Percentiles rank a stretch among this genome's conserved stretches.
Conservation (phyloP, 2,113 vertebrate genomes). For the Sinosuthora webbiana region DNA sequence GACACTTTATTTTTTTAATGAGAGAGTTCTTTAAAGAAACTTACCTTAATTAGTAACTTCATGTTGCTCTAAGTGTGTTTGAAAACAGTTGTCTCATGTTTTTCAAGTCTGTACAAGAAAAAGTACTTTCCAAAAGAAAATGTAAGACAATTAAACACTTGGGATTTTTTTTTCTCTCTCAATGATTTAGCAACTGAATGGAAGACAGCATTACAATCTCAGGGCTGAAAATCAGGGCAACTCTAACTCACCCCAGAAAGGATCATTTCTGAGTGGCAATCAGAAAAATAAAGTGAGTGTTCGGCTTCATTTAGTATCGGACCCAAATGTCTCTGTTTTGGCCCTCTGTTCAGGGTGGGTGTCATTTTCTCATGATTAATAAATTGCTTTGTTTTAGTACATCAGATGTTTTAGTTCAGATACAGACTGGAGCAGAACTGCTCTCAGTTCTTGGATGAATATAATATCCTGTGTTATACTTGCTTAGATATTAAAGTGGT, state of each 20-base stretch:
- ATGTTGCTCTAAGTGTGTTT: not conserved
- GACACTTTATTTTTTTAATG: not conserved
- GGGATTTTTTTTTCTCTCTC: not conserved
- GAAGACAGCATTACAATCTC: conserved; percentile 72
- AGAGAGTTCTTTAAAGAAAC: not conserved
- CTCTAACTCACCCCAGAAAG: conserved; percentile 76
- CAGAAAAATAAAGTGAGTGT: conserved; percentile 75
- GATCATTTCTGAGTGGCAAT: conserved; percentile 55
- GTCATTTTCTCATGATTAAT: not conserved
- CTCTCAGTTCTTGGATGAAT: not conserved
- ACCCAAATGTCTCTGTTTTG: not conserved
- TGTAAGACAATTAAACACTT: not conserved
- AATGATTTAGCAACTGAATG: conserved; percentile 74
- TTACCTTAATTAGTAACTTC: not conserved
- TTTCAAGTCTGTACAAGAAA: not conserved
- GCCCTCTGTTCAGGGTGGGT: not conserved
- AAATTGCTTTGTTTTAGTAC: not conserved
- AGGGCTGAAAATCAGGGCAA: conserved; percentile 79
- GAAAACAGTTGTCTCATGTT: not conserved
- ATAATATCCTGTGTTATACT: not conserved
- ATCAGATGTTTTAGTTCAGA: not conserved
- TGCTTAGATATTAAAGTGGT: not conserved
- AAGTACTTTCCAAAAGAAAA: not conserved
- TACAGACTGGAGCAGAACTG: not conserved
- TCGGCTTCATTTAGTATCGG: not conserved